Conservation (phyloP, 2,797 vertebrate genomes). For the Arrhamphus sclerolepis region DNA sequence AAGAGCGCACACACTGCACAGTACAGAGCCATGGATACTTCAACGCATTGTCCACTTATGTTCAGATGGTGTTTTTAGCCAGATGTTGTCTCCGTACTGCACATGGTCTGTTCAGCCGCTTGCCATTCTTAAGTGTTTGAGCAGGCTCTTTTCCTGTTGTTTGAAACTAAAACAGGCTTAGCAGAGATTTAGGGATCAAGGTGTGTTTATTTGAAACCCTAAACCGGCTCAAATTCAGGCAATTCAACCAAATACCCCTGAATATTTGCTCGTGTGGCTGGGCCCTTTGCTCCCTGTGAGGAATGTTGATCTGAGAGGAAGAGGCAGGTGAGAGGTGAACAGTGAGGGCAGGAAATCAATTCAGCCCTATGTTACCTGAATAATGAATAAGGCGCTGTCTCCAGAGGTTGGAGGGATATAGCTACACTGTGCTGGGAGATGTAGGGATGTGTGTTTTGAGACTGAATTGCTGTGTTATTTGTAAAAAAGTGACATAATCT, state of each 20-base stretch:
- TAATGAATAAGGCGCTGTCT: constrained; percentile 76
- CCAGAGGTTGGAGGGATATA: constrained; percentile 46
- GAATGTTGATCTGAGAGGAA: constrained; percentile 75
- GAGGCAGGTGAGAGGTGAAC: constrained; percentile 68
- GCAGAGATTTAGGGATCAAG: constrained; percentile 80
- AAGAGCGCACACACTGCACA: constrained; percentile 50
- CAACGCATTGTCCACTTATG: constrained; percentile 43
- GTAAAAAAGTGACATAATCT: background rate
- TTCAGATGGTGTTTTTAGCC: constrained; percentile 40
- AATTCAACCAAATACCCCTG: constrained; percentile 64
- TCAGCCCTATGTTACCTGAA: constrained; percentile 73
- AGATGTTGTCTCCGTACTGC: constrained; percentile 36
- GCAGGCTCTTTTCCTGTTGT: constrained; percentile 59
- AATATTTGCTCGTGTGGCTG: constrained; percentile 62
- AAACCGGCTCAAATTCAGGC: constrained; percentile 68
- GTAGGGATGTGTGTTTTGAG: constrained; percentile 18
- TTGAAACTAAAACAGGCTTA: constrained; percentile 78
- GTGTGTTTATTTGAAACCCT: constrained; percentile 81
- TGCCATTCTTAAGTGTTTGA: constrained; percentile 40
- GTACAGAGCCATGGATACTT: constrained; percentile 17
- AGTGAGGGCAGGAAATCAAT: constrained; percentile 72
- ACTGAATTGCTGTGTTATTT: constrained; percentile 3
- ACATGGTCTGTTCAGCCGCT: constrained; percentile 52
- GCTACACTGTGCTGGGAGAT: constrained; percentile 25
- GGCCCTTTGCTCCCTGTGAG: constrained; percentile 59